A percentile compares a stretch with the other conserved stretches of the same genome.
phyloP scores from a whole-genome alignment of 2,113 vertebrate species.

The Malurus melanocephalus region DNA sequence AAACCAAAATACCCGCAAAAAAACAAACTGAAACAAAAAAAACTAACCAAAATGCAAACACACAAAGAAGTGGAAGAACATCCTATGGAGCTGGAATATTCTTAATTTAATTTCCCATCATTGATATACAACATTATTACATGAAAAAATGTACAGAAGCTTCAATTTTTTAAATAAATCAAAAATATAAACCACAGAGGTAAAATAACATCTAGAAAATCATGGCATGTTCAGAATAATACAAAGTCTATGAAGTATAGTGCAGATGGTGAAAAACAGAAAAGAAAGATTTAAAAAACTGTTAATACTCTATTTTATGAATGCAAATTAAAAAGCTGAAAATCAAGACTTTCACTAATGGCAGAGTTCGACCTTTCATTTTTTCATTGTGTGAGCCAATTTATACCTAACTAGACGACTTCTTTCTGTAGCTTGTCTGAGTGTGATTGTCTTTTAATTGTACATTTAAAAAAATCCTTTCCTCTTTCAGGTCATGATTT shows the following conservation, averaged over 20 bases:
- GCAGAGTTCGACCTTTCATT: neutral
- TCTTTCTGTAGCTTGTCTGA: neutral
- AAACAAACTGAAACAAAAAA: too few species aligned
- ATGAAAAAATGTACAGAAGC: neutral
- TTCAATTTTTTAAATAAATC: neutral
- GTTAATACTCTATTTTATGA: neutral
- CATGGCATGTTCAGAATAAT: neutral
- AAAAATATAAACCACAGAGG: neutral
- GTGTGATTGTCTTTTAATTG: neutral
- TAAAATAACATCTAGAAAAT: neutral
- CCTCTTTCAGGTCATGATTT: conserved; percentile 11
- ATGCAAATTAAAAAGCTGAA: neutral
- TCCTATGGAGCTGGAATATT: neutral
- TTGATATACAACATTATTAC: neutral
- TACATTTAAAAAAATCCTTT: conserved; percentile 1
- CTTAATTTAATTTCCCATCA: neutral
- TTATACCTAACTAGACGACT: neutral
- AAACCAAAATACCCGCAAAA: too few species aligned
- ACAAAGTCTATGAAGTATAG: neutral
- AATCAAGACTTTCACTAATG: neutral
- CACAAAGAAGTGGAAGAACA: neutral
- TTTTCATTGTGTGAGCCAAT: neutral
- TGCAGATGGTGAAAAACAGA: neutral
- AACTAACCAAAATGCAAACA: neutral
- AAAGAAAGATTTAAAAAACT: neutral